phyloP scores from a whole-genome alignment of 2,888 invertebrate species.

The Plebejus melissa region DNA sequence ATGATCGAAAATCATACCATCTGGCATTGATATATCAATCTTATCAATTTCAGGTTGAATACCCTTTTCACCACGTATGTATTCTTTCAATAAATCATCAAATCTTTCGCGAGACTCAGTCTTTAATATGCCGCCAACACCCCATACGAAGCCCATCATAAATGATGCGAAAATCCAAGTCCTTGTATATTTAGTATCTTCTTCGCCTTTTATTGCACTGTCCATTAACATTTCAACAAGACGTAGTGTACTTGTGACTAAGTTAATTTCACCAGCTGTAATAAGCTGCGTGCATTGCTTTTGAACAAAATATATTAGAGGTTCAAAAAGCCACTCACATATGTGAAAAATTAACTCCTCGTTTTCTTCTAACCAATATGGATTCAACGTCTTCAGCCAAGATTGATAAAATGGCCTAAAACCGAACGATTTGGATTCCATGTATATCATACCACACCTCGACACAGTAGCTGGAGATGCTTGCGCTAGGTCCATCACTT shows the following conservation, averaged over 20 bases:
- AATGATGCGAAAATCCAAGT: constrained; percentile 88
- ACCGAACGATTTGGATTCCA: constrained; percentile 91
- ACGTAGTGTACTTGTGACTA: constrained; percentile 84
- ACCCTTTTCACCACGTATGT: constrained; percentile 67
- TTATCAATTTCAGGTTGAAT: constrained; percentile 77
- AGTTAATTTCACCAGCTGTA: constrained; percentile 85
- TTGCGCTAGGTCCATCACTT: constrained; percentile 91
- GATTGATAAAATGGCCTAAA: constrained; percentile 89
- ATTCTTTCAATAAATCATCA: constrained; percentile 80
- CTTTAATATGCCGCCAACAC: constrained; percentile 89
- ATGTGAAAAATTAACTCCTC: constrained; percentile 79
- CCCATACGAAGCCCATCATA: constrained; percentile 89
- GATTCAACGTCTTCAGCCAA: constrained; percentile 85
- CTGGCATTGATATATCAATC: constrained; percentile 88
- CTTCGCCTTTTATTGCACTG: constrained; percentile 84
- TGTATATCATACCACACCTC: constrained; percentile 93
- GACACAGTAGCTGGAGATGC: constrained; percentile 93
- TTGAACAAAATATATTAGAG: constrained; percentile 84
- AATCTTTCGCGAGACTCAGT: constrained; percentile 83
- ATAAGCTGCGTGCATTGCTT: constrained; percentile 83
- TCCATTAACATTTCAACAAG: constrained; percentile 88
- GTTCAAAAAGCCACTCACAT: constrained; percentile 90
- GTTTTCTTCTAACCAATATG: constrained; percentile 81
- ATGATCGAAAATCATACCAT: constrained; percentile 89
- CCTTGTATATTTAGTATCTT: constrained; percentile 83